Percentiles rank a stretch among this genome's conserved stretches.
Conservation (phyloP, 2,113 vertebrate species). For the Erpornis zantholeuca region DNA sequence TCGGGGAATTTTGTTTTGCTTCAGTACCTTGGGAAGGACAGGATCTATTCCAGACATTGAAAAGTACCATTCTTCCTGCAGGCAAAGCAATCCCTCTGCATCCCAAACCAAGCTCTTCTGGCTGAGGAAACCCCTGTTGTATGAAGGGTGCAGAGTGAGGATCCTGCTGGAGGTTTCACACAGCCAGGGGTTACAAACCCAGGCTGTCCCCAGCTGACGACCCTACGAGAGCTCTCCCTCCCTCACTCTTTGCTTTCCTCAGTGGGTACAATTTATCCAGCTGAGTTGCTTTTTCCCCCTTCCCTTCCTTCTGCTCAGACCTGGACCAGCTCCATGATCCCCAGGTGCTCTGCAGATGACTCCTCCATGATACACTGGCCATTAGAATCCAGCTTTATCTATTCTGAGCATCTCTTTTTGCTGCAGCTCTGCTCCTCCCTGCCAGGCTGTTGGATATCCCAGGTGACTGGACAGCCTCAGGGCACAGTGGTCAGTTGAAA, state of each 20-base stretch:
- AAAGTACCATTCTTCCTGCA: neutral
- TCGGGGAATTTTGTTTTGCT: neutral
- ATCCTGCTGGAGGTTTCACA: neutral
- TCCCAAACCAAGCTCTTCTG: neutral
- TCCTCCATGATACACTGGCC: rapidly evolving
- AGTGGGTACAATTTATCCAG: neutral
- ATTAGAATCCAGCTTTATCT: neutral
- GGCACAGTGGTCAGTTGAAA: neutral
- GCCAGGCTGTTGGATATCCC: neutral
- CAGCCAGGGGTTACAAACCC: no score
- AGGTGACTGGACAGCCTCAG: rapidly evolving
- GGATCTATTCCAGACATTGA: neutral
- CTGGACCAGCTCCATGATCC: neutral
- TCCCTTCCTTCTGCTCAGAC: neutral
- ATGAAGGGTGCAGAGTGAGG: neutral
- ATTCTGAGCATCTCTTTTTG: neutral
- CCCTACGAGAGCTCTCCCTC: rapidly evolving
- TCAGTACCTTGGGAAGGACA: neutral
- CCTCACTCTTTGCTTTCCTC: neutral
- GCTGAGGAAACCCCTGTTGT: neutral
- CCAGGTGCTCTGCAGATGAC: neutral
- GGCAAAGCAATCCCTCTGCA: neutral
- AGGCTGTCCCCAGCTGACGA: neutral
- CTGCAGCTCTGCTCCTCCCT: neutral
- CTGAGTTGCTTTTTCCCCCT: neutral